phyloP scores from a whole-genome alignment of 1,140 invertebrate genomes.

The Lasioglossum baleicum region DNA sequence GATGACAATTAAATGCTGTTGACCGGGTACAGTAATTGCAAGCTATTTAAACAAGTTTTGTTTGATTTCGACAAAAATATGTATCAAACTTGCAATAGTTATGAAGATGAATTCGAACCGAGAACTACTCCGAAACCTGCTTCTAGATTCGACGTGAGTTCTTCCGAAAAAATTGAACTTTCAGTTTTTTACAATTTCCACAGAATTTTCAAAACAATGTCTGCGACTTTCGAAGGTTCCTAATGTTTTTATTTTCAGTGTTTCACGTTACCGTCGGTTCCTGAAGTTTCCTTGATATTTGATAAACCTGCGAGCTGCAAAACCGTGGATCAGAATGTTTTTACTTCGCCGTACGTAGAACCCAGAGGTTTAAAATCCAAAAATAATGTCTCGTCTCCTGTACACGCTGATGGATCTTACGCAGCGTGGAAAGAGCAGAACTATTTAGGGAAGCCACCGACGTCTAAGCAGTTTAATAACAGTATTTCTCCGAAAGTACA shows the following conservation, averaged over 20 bases:
- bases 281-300: conserved; percentile 70
- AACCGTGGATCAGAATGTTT: conserved; percentile 3
- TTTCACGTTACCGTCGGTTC: conserved; percentile 61
- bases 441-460: conserved; percentile 33
- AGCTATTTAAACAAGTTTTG: not conserved
- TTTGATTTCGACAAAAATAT: conserved; percentile 24
- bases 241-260: conserved; percentile 56
- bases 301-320: conserved; percentile 49
- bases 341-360: not conserved
- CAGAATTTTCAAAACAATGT: conserved; percentile 2
- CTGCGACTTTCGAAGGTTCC: not conserved
- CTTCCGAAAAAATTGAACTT: conserved; percentile 7
- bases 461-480: not conserved
- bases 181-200: not conserved
- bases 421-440: conserved; percentile 68
- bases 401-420: conserved; percentile 55
- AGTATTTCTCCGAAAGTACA: conserved; percentile 1
- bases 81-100: conserved; percentile 28
- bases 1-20: not conserved
- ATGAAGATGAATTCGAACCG: conserved; percentile 67
- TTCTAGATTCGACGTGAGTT: conserved; percentile 61
- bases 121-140: conserved; percentile 62
- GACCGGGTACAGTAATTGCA: not conserved
- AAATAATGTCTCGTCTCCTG: not conserved
- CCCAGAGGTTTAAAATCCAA: not conserved